Conservation (phyloP, 2,113 vertebrate species). For the Chlorocebus sabaeus region DNA sequence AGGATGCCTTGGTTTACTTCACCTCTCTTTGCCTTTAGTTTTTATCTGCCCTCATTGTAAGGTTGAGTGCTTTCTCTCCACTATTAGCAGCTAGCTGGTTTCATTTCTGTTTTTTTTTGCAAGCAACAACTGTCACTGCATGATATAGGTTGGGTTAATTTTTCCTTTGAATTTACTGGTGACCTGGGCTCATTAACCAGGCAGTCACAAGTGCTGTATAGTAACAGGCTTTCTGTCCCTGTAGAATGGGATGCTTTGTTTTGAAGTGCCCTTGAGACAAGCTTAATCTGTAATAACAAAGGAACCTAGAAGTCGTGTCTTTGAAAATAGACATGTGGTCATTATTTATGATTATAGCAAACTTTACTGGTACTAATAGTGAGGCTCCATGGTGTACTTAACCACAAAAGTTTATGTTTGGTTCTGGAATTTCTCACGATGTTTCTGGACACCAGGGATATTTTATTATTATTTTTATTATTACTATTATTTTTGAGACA, state of each 20-base stretch:
- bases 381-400: not conserved
- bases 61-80: not conserved
- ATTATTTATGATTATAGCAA: constrained; percentile 16
- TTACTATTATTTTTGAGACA: too few species aligned
- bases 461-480: not conserved
- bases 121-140: not conserved
- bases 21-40: not conserved
- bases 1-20: not conserved
- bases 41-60: not conserved
- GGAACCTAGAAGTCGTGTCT: constrained; percentile 28
- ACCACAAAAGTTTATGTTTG: not conserved
- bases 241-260: constrained; percentile 43
- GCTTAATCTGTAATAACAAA: constrained; percentile 16
- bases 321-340: not conserved
- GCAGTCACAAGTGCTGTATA: not conserved
- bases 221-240: constrained; percentile 41
- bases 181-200: constrained; percentile 29
- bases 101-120: constrained; percentile 40
- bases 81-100: constrained; percentile 12
- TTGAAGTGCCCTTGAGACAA: not conserved
- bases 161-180: constrained; percentile 50
- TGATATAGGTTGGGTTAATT: not conserved
- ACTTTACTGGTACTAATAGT: not conserved
- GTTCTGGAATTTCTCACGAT: constrained; percentile 27
- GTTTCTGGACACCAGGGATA: not conserved